A percentile compares a stretch with the other conserved stretches of the same genome.
phyloP scores from a whole-genome alignment of 2,113 vertebrate species.

The Heterotis niloticus region DNA sequence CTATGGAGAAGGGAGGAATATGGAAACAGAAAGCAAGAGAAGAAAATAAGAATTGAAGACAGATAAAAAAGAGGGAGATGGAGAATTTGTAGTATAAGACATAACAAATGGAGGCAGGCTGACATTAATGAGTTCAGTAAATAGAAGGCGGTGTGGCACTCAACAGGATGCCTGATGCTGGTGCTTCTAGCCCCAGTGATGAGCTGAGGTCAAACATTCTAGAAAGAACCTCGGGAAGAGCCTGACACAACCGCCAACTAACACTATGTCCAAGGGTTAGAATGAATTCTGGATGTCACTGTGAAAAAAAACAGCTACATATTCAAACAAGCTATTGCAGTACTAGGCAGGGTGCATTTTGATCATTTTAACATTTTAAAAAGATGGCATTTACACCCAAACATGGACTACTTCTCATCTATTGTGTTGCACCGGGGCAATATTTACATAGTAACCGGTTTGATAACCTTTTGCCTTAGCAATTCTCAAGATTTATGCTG shows the following conservation, averaged over 20 bases:
- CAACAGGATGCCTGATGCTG: neutral
- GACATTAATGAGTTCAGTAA: slow-evolving; percentile 5
- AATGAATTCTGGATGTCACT: neutral
- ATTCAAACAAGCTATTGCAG: neutral
- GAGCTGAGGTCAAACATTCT: neutral
- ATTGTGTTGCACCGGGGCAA: no score
- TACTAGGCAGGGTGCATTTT: neutral
- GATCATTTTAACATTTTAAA: neutral
- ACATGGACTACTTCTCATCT: no score
- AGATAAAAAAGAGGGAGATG: neutral
- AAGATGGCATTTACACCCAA: no score
- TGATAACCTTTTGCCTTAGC: no score
- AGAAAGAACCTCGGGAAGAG: slow-evolving; percentile 9
- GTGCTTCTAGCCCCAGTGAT: neutral
- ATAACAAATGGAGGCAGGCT: neutral
- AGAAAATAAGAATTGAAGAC: neutral
- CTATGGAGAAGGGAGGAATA: neutral
- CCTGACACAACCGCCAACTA: neutral
- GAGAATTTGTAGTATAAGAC: neutral
- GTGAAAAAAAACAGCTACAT: slow-evolving; percentile 4
- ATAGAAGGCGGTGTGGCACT: neutral
- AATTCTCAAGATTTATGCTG: no score
- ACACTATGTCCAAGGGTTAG: slow-evolving; percentile 6
- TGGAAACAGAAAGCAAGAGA: neutral
- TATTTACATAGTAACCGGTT: no score